These are phyloP conservation scores for Anabacerthia variegaticeps DNA, from an alignment of 2,797 vertebrate species.

Conservation along the genomic window DNA sequence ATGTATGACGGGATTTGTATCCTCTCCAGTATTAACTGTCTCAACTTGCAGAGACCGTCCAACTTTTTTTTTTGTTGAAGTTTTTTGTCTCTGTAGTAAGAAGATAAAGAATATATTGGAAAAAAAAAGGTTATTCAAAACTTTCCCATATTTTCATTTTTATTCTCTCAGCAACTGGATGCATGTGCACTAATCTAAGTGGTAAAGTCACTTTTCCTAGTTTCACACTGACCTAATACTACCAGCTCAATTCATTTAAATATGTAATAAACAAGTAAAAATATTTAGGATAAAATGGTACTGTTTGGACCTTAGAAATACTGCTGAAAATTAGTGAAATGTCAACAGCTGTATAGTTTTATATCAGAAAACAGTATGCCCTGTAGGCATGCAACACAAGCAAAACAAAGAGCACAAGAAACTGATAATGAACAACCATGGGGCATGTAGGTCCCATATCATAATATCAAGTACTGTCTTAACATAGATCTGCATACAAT, in stretches of 20 bases:
- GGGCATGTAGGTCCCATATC: not conserved
- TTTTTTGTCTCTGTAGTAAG: not conserved
- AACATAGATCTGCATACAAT: not conserved
- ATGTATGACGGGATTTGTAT: slow-evolving; percentile 30
- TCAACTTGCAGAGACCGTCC: not conserved
- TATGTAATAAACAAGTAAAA: not conserved
- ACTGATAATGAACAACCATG: not conserved
- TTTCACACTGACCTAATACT: not conserved
- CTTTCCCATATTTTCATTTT: not conserved
- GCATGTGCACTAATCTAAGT: not conserved
- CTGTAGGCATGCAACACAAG: not conserved
- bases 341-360: not conserved
- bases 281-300: not conserved
- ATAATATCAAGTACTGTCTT: not conserved
- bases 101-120: not conserved
- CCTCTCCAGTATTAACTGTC: not conserved
- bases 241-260: not conserved
- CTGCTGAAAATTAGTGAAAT: not conserved
- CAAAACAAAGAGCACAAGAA: not conserved
- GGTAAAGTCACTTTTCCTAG: not conserved
- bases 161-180: not conserved
- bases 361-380: not conserved
- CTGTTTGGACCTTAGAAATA: not conserved
- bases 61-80: not conserved
- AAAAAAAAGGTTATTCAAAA: not conserved